Evolutionary conservation across 2,113 vertebrate genomes (phyloP), one percentile per base, ranked within the genome.

Genomic region (Saccopteryx leptura): DNA sequence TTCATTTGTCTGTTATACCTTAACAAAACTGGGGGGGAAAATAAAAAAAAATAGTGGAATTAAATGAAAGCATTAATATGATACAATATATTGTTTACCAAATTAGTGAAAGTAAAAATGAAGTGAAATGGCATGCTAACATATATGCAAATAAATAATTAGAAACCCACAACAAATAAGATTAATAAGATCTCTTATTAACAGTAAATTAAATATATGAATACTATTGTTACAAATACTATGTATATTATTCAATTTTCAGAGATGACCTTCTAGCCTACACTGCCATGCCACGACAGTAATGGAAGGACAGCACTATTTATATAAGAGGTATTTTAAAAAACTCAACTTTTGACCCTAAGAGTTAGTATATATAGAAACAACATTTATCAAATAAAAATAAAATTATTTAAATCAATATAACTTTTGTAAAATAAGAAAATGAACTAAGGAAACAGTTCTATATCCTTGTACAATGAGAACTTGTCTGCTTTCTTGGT

Each of bases 151-250:
- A 52, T 76, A 82, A 84, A 92, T 7, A 71, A 14, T 26, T 74
- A 58, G 10, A 96, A 89, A 89, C 78, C 18, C 7, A 58, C 26
- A 48, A 7, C 18, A 94, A 82, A 90, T 54, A 46, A 78, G 89
- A 48, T 2, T 19, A 65, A 10, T 72, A 92, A 58, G 21, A 72
- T 72, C 4, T 4, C 15, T 68, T 61, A 33, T 6, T 33, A 60
- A 65, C 7, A 90, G 33, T 33, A 83, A 74, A 46, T 61, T 84
- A 61, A 89, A 13, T 19, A 92, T 23, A 48, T 52, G 33, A 13
- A 7, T 80, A 46, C 26, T 46, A 61, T 9, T 15, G 13, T 17
- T 26, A 14, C 5, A 12, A 56, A 26, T 39, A 26, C 48, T 39
- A 12, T 39, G 18, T 26, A 10, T 80, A 54, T 63, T 75, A 31